Base-by-base conservation (phyloP, 2,888 invertebrate genomes). In the Hermaeophaga mercurialis region DNA sequence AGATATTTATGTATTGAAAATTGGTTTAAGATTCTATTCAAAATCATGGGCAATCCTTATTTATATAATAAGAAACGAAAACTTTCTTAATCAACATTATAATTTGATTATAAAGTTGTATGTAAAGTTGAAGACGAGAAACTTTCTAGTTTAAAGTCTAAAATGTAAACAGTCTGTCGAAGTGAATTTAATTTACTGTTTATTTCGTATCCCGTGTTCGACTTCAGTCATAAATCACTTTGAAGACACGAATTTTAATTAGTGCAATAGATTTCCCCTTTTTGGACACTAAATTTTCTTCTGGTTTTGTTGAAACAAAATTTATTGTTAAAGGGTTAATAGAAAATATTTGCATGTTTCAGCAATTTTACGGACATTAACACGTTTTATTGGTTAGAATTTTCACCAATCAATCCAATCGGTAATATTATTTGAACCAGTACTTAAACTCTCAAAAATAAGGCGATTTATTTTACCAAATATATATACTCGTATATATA, bases 101-200 rank as follows among this genome's bases (percentile, higher is more conserved):
- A 36, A 36, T 36, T 36, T 7, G 36, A 36, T 36, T 15, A 15
- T 36, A 15, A 36, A 36, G 36, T 36, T 36, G 36, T 36, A 17
- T 36, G 36, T 36, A 36, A 36, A 36, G 36, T 2, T 17, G 36
- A 15, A 36, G 12, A 36, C 36, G 9, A 6, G 11, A 12, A 36
- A 17, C 17, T 14, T 36, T 36, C 36, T 15, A 15, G n/a, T 31
- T 31, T 12, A 31, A 31, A 36, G 3, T 36, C 14, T 17, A 17
- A 36, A 36, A 36, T 36, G 36, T 17, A 36, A 36, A 36, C 36
- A 36, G 36, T 15, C 36, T 36, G 36, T 36, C 36, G 36, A 36
- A 36, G 7, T 36, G 36, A 36, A 36, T 36, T 36, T 36, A 36
- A 36, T 36, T 36, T 36, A 36, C 17, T 36, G 36, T 36, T 36